Percentiles rank a stretch among this genome's conserved stretches.
These are phyloP conservation scores for Catagonus wagneri DNA, from an alignment of 2,113 vertebrate species.

Conservation along the genomic window DNA sequence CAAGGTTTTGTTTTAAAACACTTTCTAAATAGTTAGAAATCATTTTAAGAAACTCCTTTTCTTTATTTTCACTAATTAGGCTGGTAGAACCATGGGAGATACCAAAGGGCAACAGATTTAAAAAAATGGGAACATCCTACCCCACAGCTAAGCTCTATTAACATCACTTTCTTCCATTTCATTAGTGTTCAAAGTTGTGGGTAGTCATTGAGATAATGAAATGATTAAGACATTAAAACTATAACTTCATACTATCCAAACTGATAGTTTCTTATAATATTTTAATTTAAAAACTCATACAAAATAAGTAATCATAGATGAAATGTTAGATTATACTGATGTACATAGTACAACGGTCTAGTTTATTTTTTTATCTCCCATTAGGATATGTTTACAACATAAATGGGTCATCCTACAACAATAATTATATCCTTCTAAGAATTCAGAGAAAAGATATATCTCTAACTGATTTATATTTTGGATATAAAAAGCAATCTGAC, in stretches of 20 bases:
- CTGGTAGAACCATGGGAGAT: not conserved
- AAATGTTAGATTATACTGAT: not conserved
- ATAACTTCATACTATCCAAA: not conserved
- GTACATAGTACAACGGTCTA: not conserved
- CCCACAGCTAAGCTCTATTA: not conserved
- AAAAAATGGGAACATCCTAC: not conserved
- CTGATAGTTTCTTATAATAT: not conserved
- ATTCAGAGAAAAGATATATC: not conserved
- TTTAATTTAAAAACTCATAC: constrained; percentile 23
- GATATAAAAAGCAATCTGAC: not conserved
- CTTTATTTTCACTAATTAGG: not conserved
- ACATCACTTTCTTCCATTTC: not conserved
- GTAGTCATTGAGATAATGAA: constrained; percentile 3
- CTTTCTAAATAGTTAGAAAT: not conserved
- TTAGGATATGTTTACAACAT: not conserved
- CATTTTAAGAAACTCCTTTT: not conserved
- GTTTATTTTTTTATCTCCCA: not conserved
- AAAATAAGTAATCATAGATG: not conserved
- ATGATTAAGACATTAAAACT: constrained; percentile 32
- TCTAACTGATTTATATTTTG: not conserved
- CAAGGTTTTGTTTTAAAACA: constrained; percentile 49
- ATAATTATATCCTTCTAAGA: constrained; percentile 7
- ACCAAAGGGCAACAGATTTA: not conserved
- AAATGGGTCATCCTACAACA: not conserved
- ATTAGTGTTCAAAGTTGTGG: not conserved